phyloP scores from a whole-genome alignment of 1,140 invertebrate species.

The Chymomyza costata region DNA sequence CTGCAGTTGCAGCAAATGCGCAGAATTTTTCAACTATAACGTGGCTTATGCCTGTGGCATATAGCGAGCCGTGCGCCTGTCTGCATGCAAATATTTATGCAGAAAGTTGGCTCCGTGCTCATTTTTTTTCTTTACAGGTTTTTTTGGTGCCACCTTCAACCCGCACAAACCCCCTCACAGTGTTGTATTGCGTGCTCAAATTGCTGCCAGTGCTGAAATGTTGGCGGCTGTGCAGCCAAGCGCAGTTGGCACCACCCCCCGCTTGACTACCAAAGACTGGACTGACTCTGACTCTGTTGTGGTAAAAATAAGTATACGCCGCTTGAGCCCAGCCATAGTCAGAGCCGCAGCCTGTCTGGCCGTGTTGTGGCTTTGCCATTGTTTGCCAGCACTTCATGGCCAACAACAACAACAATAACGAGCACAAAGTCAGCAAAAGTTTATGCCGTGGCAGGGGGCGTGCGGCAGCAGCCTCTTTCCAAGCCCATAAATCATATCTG shows the following conservation, averaged over 20 bases:
- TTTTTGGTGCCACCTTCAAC: neutral
- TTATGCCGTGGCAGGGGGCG: slow-evolving; percentile 51
- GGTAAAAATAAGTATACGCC: slow-evolving; percentile 24
- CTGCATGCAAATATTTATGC: slow-evolving; percentile 70
- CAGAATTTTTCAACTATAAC: slow-evolving; percentile 38
- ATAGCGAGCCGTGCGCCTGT: slow-evolving; percentile 27
- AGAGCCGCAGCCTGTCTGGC: slow-evolving; percentile 45
- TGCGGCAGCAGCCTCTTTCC: slow-evolving; percentile 34
- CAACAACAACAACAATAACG: no score
- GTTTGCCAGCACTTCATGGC: slow-evolving; percentile 62
- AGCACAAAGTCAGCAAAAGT: slow-evolving; percentile 59
- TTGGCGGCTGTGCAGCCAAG: slow-evolving; percentile 36
- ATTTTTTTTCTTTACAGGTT: slow-evolving; percentile 43
- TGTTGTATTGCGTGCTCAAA: no score
- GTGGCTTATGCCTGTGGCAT: slow-evolving; percentile 31
- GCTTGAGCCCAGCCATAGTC: no score
- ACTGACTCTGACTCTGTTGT: slow-evolving; percentile 10
- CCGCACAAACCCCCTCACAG: no score
- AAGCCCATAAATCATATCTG: slow-evolving; percentile 54
- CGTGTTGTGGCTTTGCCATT: slow-evolving; percentile 67
- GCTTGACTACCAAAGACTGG: slow-evolving; percentile 4
- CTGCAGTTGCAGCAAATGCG: slow-evolving; percentile 29
- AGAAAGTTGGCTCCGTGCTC: slow-evolving; percentile 69
- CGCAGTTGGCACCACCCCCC: slow-evolving; percentile 9
- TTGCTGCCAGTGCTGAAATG: neutral